These are phyloP conservation scores for Tribolium freemani DNA, from an alignment of 2,888 invertebrate genomes.

Conservation along the genomic window DNA sequence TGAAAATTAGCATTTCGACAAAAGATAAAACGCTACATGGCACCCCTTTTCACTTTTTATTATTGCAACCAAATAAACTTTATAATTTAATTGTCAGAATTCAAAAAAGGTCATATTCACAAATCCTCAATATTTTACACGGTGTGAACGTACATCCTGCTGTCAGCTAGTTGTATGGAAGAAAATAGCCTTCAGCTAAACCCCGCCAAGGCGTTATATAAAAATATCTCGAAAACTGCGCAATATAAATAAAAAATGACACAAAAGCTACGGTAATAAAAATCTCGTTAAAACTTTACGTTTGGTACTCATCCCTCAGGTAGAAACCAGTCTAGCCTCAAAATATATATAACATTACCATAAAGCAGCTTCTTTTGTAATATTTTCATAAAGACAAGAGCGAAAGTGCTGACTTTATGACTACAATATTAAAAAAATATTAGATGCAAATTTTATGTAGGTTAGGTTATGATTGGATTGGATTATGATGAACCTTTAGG, in stretches of 20 bases:
- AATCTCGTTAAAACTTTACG: background rate
- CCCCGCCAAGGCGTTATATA: background rate
- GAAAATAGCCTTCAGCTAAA: background rate
- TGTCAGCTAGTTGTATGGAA: background rate
- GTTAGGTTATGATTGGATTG: too few relatives aligned
- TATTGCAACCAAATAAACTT: too few relatives aligned
- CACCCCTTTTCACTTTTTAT: too few relatives aligned
- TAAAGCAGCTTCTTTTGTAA: background rate
- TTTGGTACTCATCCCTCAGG: background rate
- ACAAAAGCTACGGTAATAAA: background rate
- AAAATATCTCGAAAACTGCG: background rate
- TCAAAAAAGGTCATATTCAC: background rate
- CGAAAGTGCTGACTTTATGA: background rate
- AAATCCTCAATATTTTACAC: background rate
- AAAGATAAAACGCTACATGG: background rate
- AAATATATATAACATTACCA: background rate
- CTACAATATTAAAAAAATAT: background rate
- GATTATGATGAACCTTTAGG: too few relatives aligned
- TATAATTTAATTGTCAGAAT: too few relatives aligned
- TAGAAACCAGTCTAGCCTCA: background rate
- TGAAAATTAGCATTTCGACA: background rate
- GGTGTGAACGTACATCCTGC: background rate
- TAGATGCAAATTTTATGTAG: background rate
- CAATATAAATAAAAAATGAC: background rate
- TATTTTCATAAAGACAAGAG: background rate